phyloP scores from a whole-genome alignment of 2,888 invertebrate genomes.

The Mactromeris polynyma region DNA sequence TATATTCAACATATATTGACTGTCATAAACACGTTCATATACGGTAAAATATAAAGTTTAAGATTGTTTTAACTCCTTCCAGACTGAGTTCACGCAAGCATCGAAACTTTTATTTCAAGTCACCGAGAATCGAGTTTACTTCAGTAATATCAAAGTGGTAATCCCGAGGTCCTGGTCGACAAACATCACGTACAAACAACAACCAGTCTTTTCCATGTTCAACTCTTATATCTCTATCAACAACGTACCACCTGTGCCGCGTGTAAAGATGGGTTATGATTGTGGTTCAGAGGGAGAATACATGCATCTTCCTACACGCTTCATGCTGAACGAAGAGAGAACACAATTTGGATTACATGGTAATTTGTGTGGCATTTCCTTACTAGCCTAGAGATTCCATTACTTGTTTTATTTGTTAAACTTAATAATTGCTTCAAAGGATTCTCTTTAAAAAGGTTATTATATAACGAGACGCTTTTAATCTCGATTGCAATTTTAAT shows the following conservation, averaged over 20 bases:
- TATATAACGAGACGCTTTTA: neutral
- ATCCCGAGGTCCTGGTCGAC: neutral
- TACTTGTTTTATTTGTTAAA: neutral
- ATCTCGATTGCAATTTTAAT: neutral
- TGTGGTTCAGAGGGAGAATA: neutral
- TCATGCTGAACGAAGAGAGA: neutral
- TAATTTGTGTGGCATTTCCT: neutral
- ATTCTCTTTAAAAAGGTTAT: neutral
- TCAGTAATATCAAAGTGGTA: constrained; percentile 3
- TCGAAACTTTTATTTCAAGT: neutral
- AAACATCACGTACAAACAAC: neutral
- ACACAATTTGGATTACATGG: constrained; percentile 11
- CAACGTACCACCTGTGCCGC: neutral
- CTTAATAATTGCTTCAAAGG: neutral
- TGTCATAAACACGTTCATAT: too few relatives aligned
- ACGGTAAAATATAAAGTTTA: too few relatives aligned
- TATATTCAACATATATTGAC: too few relatives aligned
- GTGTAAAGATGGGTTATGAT: neutral
- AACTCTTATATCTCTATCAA: neutral
- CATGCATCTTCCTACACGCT: neutral
- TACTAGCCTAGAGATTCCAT: neutral
- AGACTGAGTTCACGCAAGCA: constrained; percentile 5
- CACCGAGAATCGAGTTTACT: neutral
- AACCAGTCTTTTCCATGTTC: neutral
- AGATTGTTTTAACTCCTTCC: too few relatives aligned